A percentile compares a stretch with the other conserved stretches of the same genome.
Evolutionary conservation across 2,888 invertebrate species (phyloP).

Genomic region (Hyles lineata): DNA sequence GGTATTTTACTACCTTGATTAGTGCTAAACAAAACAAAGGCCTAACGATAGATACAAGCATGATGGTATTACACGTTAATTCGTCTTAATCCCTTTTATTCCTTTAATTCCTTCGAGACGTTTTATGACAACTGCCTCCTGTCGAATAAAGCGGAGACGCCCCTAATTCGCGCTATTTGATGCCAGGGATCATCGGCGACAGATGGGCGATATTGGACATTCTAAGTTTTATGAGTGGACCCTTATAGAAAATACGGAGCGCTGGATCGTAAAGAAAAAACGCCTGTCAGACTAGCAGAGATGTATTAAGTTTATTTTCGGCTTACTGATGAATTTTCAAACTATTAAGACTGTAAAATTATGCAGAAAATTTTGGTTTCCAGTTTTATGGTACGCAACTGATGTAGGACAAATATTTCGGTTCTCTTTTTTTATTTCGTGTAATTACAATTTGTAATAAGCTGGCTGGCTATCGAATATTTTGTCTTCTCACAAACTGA

Average conservation of each 20-base stretch:
- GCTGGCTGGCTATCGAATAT: too few species aligned
- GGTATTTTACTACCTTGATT: too few species aligned
- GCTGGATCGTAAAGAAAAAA: constrained; percentile 59
- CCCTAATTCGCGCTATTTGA: constrained; percentile 74
- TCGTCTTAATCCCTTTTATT: constrained; percentile 66
- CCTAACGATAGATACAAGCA: too few species aligned
- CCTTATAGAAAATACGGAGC: constrained; percentile 59
- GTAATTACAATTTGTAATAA: too few species aligned
- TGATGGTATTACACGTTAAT: constrained; percentile 33
- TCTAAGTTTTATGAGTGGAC: constrained; percentile 72
- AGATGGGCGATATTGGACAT: constrained; percentile 78
- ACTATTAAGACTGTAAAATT: neutral
- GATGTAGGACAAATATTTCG: too few species aligned
- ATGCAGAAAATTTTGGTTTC: neutral
- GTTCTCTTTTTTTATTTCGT: too few species aligned
- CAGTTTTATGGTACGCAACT: too few species aligned
- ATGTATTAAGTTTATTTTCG: neutral
- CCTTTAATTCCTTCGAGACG: constrained; percentile 51
- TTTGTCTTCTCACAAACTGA: too few species aligned
- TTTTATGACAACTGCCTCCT: constrained; percentile 71
- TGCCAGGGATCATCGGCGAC: constrained; percentile 75
- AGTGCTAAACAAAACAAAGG: too few species aligned
- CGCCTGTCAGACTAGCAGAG: constrained; percentile 1
- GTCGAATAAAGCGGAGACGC: constrained; percentile 61
- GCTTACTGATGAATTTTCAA: too few species aligned